Base-by-base conservation (phyloP, 2,888 invertebrate species). In the Toxonevra muliebris region DNA sequence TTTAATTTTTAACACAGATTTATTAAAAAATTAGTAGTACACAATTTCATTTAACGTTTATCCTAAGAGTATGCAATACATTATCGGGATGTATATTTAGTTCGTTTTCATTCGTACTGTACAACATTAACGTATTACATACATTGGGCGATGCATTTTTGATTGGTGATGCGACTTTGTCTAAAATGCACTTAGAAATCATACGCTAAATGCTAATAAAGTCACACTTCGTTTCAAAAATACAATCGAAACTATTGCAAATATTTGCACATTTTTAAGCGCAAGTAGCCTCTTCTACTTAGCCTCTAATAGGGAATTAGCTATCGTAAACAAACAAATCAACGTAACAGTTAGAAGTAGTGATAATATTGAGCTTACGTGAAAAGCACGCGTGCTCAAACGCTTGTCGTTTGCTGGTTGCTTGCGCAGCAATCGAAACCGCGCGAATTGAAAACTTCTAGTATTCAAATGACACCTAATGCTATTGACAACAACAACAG, bases 201-300 rank as follows among this genome's bases (percentile, higher is more conserved):
- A 57, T 11, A 66, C 61, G 66, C 62, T 62, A 65, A 70, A 60
- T 68, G 59, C 30, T 12, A 64, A 69, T 66, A 66, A 66, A 53
- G 52, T 65, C 52, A 61, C 61, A 66, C 20, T 64, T 64, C 19
- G 64, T 48, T 69, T 30, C 43, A 63, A 40, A 15, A 55, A 55
- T 58, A 19, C 42, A 40, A 65, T 17, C 42, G 48, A 55, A 54
- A 12, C 41, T 17, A n/a, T 60, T n/a, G 43, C 20, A 65, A 65
- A 65, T 65, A 60, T 65, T 65, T 17, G 43, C 42, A 41, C 60
- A 53, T 12, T 15, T 8, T 19, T 11, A 11, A 41, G 42, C 17
- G 20, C 19, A 17, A 30, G 42, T 17, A 43, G 58, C 50, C 9
- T n/a, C 50, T 30, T 19, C 20, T 48, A 7, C 45, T 48, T 17